phyloP scores from a whole-genome alignment of 2,888 invertebrate species.

The Deilephila elpenor region DNA sequence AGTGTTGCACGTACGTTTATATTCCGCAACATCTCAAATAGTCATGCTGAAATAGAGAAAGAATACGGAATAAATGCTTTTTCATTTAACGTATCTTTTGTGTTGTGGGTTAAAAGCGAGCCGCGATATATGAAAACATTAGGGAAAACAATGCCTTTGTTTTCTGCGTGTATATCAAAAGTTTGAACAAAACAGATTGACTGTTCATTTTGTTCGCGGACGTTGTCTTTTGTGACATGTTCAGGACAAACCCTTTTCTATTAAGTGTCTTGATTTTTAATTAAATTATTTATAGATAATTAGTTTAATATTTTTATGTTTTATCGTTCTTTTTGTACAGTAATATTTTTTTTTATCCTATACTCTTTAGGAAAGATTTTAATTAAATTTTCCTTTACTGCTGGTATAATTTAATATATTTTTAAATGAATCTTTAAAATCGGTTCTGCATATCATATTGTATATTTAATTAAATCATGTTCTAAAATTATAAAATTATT shows the following conservation, averaged over 20 bases:
- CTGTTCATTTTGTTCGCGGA: conserved; percentile 49
- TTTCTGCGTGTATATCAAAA: conserved; percentile 56
- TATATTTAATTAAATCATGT: background rate
- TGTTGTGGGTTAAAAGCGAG: conserved; percentile 64
- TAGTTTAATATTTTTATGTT: no score
- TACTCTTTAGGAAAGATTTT: no score
- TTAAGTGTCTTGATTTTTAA: background rate
- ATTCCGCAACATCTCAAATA: conserved; percentile 39
- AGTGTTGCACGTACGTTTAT: background rate
- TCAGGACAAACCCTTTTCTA: background rate
- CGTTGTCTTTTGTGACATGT: conserved; percentile 33
- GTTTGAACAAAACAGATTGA: conserved; percentile 58
- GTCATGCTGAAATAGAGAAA: conserved; percentile 55
- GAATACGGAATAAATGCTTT: conserved; percentile 69
- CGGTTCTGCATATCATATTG: no score
- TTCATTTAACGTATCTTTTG: conserved; percentile 71
- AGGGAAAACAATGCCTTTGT: conserved; percentile 72
- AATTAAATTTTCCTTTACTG: no score
- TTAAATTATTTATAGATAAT: no score
- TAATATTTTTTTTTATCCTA: no score
- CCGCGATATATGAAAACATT: conserved; percentile 72
- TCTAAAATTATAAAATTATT: background rate
- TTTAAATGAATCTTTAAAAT: no score
- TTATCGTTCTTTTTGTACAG: no score
- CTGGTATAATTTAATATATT: no score